A percentile compares a stretch with the other conserved stretches of the same genome.
Conservation (phyloP, 2,888 invertebrate species). For the Xylota sylvarum region DNA sequence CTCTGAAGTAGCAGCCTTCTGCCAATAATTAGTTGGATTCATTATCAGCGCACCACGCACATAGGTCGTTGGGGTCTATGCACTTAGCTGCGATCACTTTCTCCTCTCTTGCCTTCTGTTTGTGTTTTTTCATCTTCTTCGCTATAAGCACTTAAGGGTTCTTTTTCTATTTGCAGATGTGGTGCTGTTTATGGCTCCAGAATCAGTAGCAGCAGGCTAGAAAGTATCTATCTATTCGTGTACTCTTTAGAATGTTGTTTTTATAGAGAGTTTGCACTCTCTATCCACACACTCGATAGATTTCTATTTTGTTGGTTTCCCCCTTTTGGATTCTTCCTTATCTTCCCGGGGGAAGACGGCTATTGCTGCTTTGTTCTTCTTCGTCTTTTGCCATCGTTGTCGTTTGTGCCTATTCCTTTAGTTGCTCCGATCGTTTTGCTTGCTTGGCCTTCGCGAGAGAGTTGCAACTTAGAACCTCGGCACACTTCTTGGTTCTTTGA, state of each 20-base stretch:
- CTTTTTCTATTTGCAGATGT: constrained; percentile 50
- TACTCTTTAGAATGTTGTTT: constrained; percentile 70
- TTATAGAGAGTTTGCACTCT: constrained; percentile 64
- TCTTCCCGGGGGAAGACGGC: constrained; percentile 65
- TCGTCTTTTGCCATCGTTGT: constrained; percentile 57
- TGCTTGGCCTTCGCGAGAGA: constrained; percentile 76
- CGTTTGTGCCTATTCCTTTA: constrained; percentile 68
- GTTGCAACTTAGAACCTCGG: constrained; percentile 76
- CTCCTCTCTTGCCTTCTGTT: constrained; percentile 66
- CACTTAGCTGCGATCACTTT: constrained; percentile 72
- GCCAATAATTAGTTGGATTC: constrained; percentile 58
- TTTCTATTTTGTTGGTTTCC: constrained; percentile 65
- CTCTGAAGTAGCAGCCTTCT: constrained; percentile 18
- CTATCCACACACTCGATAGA: constrained; percentile 67
- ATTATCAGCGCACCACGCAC: constrained; percentile 47
- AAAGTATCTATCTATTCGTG: constrained; percentile 58
- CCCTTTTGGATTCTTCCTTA: constrained; percentile 65
- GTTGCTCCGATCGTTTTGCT: constrained; percentile 67
- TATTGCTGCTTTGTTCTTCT: constrained; percentile 59
- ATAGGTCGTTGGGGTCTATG: constrained; percentile 66
- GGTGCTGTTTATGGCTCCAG: constrained; percentile 60
- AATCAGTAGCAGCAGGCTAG: constrained; percentile 48
- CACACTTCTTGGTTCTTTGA: constrained; percentile 77
- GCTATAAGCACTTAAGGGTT: constrained; percentile 77
- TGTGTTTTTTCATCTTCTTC: constrained; percentile 78